Evolutionary conservation across 2,888 invertebrate genomes (phyloP), one percentile per base, ranked within the genome.

Genomic region (Cryptocephalus primarius): DNA sequence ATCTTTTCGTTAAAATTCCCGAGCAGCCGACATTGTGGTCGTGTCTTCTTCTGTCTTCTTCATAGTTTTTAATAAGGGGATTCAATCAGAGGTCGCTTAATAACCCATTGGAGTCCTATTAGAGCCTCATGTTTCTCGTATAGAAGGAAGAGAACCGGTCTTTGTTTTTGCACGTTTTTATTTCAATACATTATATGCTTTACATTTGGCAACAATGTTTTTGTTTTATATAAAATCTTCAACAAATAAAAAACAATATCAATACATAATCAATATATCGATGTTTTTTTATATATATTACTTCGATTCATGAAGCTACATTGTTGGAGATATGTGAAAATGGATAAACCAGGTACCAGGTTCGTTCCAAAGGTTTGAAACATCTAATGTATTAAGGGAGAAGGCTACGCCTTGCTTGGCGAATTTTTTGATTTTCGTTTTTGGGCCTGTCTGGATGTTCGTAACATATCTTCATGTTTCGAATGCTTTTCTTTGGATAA

Each of bases 141-240:
- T 2, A 22, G 22, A 22, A 22, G 6, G 2, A 22, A 6, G 2
- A 22, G 22, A 22, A 22, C 22, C 22, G 6, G 22, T 22, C 22
- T 6, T 22, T 2, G 22, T 22, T 22, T 22, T 22, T 22, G 6
- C 22, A 52, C 44, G 48, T 48, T 48, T 45, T 50, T 48, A 39
- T 42, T 42, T 42, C 32, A 42, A 31, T 42, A 52, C 50, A 52
- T 52, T 50, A 52, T 53, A 52, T 48, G 49, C 48, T 54, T 54
- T 48, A 52, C 47, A 49, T 52, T 55, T 55, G 55, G 55, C 55
- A 54, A 55, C 53, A 53, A 53, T 52, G 38, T 48, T 44, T 50
- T 46, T 46, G 33, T 51, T 52, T 48, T 48, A 49, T 46, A 50
- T 40, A 55, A 55, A 52, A 52, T 43, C 34, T 43, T 54, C 51